A percentile compares a stretch with the other conserved stretches of the same genome.
phyloP scores from a whole-genome alignment of 2,113 vertebrate genomes.

The Austrofundulus limnaeus region DNA sequence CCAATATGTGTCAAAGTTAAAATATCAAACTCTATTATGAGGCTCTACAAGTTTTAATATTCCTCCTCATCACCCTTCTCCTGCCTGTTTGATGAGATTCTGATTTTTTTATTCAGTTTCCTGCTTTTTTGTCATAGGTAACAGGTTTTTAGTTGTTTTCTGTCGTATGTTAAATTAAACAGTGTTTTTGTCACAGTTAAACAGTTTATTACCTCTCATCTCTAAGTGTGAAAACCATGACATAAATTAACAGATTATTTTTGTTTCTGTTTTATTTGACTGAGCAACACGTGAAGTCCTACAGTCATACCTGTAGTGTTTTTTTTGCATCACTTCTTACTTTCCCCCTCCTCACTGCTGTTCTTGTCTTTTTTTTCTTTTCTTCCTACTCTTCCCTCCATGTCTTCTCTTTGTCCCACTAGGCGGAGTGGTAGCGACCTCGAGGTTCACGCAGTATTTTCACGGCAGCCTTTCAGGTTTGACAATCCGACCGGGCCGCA shows the following conservation, averaged over 20 bases:
- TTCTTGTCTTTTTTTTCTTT: neutral
- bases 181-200: neutral
- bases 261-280: neutral
- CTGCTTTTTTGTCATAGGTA: neutral
- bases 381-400: neutral
- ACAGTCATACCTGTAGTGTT: neutral
- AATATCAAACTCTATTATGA: too few species aligned
- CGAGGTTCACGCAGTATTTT: conserved; percentile 95
- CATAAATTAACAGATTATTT: too few species aligned
- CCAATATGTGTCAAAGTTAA: conserved; percentile 20
- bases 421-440: conserved; percentile 93
- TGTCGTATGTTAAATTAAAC: neutral
- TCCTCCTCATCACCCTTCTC: neutral
- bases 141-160: neutral
- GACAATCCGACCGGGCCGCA: conserved; percentile 92
- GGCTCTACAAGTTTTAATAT: neutral
- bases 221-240: neutral
- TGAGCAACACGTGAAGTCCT: neutral
- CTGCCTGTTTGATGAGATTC: neutral
- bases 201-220: neutral
- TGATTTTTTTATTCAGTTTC: neutral
- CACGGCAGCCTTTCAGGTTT: conserved; percentile 94
- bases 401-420: conserved; percentile 2
- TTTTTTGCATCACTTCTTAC: neutral
- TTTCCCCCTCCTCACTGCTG: neutral